phyloP scores from a whole-genome alignment of 1,140 invertebrate genomes.

The Nymphalis io region DNA sequence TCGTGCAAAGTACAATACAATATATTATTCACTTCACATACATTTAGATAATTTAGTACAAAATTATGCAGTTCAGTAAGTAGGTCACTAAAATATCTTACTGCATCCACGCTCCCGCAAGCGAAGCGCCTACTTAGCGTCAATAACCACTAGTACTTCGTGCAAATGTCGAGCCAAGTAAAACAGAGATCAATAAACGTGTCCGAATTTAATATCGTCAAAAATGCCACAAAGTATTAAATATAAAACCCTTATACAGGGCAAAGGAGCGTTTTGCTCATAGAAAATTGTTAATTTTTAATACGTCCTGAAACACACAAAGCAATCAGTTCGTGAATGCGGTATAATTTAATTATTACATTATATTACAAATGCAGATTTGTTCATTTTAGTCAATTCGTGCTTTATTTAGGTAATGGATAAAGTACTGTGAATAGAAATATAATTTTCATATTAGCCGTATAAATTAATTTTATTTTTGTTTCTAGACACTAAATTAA shows the following conservation, averaged over 20 bases:
- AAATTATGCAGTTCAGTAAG: conserved; percentile 56
- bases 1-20: neutral
- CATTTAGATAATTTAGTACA: conserved; percentile 9
- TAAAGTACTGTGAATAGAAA: neutral
- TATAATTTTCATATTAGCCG: neutral
- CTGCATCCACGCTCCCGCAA: conserved; percentile 47
- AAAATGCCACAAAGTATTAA: neutral
- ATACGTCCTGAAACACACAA: neutral
- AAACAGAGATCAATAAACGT: conserved; percentile 13
- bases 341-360: conserved; percentile 23
- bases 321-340: neutral
- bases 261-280: too few relatives aligned
- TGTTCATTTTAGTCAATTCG: neutral
- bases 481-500: neutral
- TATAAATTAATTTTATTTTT: too few relatives aligned
- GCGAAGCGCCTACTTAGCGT: conserved; percentile 37
- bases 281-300: neutral
- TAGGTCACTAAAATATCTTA: conserved; percentile 58
- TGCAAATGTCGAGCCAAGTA: conserved; percentile 28
- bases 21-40: conserved; percentile 4
- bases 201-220: neutral
- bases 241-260: neutral
- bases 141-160: conserved; percentile 28
- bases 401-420: neutral
- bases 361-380: neutral